Base-by-base conservation (phyloP, 2,888 invertebrate species). In the Sympetrum striolatum region DNA sequence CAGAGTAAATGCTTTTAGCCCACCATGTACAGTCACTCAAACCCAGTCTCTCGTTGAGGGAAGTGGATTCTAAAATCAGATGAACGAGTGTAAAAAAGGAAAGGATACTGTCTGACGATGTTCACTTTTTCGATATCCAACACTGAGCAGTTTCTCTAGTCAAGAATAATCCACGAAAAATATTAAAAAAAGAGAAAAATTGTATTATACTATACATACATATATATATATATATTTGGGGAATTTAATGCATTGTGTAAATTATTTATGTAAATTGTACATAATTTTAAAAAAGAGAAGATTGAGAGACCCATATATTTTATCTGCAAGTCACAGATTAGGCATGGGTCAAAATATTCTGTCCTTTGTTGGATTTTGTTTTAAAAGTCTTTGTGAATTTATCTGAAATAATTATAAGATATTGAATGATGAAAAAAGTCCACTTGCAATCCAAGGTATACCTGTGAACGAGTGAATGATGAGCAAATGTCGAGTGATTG, bases 181-280 rank as follows among this genome's bases (percentile, higher is more conserved):
- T 60, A 64, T 37, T 58, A 86, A 86, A 86, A 82, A 82, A 86
- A 86, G 86, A 86, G 86, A 86, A 86, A 86, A 86, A 86, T 82
- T 86, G 86, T 86, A 86, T 86, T 86, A 90, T 90, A 90, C 80
- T 90, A 90, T 90, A 90, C 39, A 90, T 73, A 90, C 64, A 90
- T 90, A 90, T 90, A 90, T 90, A 79, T 90, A 90, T 90, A 90
- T 90, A 90, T 90, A 90, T 90, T 90, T 91, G 86, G 91, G 91
- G 91, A 91, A 91, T 90, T 90, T 79, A 81, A 90, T 90, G 90
- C 90, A 90, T 91, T 91, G 91, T 92, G 91, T 91, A 91, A 91
- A 92, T 91, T 92, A 92, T 92, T 92, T 91, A 92, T 92, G 92
- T 91, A 92, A 91, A 92, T 92, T 92, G 92, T 92, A 92, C 91